A percentile compares a stretch with the other conserved stretches of the same genome.
Evolutionary conservation across 2,888 invertebrate genomes (phyloP).

Genomic region (Leptinotarsa peninsularis): DNA sequence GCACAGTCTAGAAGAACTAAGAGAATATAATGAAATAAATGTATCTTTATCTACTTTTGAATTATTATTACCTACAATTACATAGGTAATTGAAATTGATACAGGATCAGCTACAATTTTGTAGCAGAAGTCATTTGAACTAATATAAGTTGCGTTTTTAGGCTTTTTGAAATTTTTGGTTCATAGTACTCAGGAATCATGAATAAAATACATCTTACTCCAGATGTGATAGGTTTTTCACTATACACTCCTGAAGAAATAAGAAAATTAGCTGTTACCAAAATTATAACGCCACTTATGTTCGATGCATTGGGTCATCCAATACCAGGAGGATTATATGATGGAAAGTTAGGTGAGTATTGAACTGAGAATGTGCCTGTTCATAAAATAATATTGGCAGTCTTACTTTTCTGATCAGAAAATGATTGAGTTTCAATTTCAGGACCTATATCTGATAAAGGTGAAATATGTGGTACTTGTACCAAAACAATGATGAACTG

Average conservation of each 20-base stretch:
- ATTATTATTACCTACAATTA: too few species aligned
- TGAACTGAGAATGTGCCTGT: not conserved
- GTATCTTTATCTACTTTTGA: too few species aligned
- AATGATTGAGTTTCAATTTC: slow-evolving; percentile 14
- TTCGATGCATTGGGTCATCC: slow-evolving; percentile 89
- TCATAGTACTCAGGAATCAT: not conserved
- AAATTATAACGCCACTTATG: slow-evolving; percentile 81
- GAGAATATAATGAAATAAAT: too few species aligned
- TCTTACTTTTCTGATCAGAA: not conserved
- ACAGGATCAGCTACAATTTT: too few species aligned
- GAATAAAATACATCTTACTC: slow-evolving; percentile 40
- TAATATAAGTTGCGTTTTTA: too few species aligned
- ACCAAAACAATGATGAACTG: slow-evolving; percentile 75
- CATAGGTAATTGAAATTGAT: too few species aligned
- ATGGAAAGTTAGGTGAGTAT: slow-evolving; percentile 78
- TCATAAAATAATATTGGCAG: not conserved
- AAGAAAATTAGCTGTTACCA: slow-evolving; percentile 81
- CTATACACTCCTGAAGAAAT: slow-evolving; percentile 84
- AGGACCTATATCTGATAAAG: slow-evolving; percentile 73
- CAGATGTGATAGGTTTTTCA: slow-evolving; percentile 71
- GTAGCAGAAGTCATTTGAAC: too few species aligned
- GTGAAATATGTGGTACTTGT: slow-evolving; percentile 86
- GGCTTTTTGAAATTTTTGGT: not conserved
- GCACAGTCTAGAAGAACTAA: too few species aligned
- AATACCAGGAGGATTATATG: slow-evolving; percentile 89